Evolutionary conservation across 2,797 vertebrate species (phyloP).

Genomic region (Phrynocephalus guinanensis): DNA sequence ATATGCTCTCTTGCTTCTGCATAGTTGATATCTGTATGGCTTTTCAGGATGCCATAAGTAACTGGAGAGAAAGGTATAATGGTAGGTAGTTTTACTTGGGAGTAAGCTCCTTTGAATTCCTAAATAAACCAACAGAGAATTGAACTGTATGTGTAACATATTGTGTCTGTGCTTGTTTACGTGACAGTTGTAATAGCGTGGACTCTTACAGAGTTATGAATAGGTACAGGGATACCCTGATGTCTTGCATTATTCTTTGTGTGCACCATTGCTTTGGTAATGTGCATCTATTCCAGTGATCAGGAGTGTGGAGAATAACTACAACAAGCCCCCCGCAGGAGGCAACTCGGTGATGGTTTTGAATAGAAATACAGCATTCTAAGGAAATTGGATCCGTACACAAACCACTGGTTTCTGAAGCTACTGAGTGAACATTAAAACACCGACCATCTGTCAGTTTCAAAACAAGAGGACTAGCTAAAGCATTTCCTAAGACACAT

Average conservation of each 20-base stretch:
- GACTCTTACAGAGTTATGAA: too few relatives aligned
- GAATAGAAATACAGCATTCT: neutral
- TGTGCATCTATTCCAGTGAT: neutral
- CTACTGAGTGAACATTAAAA: neutral
- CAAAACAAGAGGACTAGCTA: neutral
- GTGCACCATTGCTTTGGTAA: neutral
- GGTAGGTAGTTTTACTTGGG: neutral
- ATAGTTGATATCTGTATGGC: neutral
- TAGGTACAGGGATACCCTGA: neutral
- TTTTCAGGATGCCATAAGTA: neutral
- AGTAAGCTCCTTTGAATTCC: neutral
- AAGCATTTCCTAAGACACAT: neutral
- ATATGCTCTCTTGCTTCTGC: neutral
- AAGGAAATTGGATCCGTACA: neutral
- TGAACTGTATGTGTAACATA: neutral
- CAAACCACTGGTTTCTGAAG: neutral
- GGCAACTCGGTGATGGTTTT: neutral
- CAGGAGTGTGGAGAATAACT: neutral
- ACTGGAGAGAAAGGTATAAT: neutral
- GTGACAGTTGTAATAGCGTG: neutral
- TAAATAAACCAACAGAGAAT: neutral
- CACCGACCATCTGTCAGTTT: neutral
- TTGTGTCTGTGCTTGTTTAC: neutral
- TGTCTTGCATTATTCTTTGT: neutral
- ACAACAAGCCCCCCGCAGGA: conserved; percentile 1